Base-by-base conservation (phyloP, 2,113 vertebrate species). In the Onychostruthus taczanowskii region DNA sequence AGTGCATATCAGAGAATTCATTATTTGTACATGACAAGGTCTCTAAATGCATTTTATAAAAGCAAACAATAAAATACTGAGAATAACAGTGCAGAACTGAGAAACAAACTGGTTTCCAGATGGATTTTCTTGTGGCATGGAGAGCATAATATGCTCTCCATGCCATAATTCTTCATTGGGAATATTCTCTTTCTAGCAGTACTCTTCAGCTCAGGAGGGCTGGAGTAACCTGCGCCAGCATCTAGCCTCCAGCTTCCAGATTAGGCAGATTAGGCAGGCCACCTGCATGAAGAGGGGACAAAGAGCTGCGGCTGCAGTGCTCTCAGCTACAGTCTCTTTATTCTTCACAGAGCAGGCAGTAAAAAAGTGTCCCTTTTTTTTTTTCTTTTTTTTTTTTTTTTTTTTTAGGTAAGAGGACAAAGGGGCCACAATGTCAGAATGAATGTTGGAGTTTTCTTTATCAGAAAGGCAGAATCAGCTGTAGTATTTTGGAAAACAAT, bases 1-100 rank as follows among this genome's bases (percentile, higher is more conserved):
- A 58, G 20, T 53, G 33, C 27, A 19, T 90, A 87, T 59, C 49
- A 49, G 31, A 41, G n/a, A 64, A 81, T 87, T 94, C 46, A 47
- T 90, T 83, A 77, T 76, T 83, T 94, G 76, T 74, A 50, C 30
- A 31, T 52, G 74, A 73, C 30, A 66, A 75, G 68, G 28, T 83
- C 87, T 84, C 17, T 59, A 85, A 70, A 47, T 16, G 31, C 3
- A 4, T 64, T 79, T 86, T 69, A 50, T 33, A 44, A 91, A 76
- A 49, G 11, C 30, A 61, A 73, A 43, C 7, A 21, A 66, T 75
- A 85, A 94, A 88, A 73, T 69, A 76, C 16, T 27, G 17, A 39
- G 13, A 58, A 35, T 63, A 87, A 46, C 27, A 67, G 37, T 6
- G 5, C 21, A 58, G 30, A 89, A 74, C 39, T 52, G 26, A 70